These are phyloP conservation scores for Drosophila littoralis DNA, from an alignment of 1,140 invertebrate genomes.

Conservation along the genomic window DNA sequence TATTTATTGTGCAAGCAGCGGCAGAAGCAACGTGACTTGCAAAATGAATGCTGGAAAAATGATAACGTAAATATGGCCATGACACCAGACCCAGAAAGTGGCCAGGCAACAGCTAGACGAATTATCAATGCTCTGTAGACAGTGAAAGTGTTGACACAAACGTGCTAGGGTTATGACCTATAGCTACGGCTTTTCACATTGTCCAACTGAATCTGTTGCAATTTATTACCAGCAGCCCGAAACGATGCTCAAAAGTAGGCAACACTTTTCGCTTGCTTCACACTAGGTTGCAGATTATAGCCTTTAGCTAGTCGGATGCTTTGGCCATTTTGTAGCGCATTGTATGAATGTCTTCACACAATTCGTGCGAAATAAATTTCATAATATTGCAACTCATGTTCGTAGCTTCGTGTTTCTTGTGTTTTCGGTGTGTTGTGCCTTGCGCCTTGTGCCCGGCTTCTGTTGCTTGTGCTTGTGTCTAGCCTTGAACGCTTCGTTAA, in stretches of 20 bases:
- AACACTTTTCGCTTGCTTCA: constrained; percentile 21
- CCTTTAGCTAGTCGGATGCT: constrained; percentile 7
- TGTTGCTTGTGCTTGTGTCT: constrained; percentile 11
- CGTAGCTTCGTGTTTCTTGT: constrained; percentile 24
- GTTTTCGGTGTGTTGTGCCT: not conserved
- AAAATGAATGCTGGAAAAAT: constrained; percentile 73
- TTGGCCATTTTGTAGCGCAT: constrained; percentile 40
- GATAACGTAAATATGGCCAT: constrained; percentile 70
- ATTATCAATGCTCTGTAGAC: constrained; percentile 13
- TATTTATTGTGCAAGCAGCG: constrained; percentile 64
- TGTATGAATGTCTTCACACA: constrained; percentile 58
- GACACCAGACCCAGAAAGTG: constrained; percentile 30
- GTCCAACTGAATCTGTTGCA: not conserved
- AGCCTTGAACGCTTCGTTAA: constrained; percentile 21
- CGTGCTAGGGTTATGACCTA: constrained; percentile 1
- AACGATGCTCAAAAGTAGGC: constrained; percentile 8
- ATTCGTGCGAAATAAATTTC: constrained; percentile 76
- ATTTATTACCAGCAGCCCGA: not conserved
- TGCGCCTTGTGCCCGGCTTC: not conserved
- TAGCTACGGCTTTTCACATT: not conserved
- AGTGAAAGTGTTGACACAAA: constrained; percentile 7
- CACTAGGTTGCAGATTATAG: constrained; percentile 15
- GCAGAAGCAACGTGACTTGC: constrained; percentile 63
- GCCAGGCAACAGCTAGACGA: constrained; percentile 13
- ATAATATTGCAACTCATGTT: constrained; percentile 69